phyloP scores from a whole-genome alignment of 2,797 vertebrate species.

The Mycteria americana region DNA sequence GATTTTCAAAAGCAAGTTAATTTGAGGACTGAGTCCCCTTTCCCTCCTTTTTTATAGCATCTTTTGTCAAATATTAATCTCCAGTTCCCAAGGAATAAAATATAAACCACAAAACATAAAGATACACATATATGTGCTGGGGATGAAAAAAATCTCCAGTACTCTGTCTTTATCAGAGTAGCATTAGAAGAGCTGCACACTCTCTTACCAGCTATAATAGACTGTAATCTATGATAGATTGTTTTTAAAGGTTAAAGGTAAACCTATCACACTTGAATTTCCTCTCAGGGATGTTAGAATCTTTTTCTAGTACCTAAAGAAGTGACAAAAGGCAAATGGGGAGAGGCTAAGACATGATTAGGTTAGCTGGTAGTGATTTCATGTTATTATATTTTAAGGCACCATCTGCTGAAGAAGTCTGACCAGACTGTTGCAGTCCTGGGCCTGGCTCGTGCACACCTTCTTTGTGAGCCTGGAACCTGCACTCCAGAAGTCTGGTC shows the following conservation, averaged over 20 bases:
- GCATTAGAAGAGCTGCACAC: background rate
- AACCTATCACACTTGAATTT: background rate
- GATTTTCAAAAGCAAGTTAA: background rate
- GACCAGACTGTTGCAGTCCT: background rate
- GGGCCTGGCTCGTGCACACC: background rate
- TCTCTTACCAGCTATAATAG: background rate
- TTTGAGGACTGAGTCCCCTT: background rate
- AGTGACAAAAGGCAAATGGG: background rate
- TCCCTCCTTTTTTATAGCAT: rapidly evolving
- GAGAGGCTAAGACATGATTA: background rate
- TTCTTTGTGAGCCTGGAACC: background rate
- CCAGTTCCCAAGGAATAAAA: background rate
- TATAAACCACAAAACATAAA: background rate
- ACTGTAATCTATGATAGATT: background rate
- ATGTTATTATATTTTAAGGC: background rate
- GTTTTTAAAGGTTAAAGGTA: background rate
- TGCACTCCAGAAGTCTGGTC: background rate
- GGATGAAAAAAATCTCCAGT: background rate
- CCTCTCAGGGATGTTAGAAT: background rate
- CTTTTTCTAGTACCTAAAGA: background rate
- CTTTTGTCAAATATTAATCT: background rate
- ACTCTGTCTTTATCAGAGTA: background rate
- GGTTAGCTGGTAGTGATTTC: background rate
- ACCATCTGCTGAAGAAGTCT: background rate
- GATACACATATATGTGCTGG: background rate